These are phyloP conservation scores for Lampropteryx suffumata DNA, from an alignment of 2,888 invertebrate species.

Conservation along the genomic window DNA sequence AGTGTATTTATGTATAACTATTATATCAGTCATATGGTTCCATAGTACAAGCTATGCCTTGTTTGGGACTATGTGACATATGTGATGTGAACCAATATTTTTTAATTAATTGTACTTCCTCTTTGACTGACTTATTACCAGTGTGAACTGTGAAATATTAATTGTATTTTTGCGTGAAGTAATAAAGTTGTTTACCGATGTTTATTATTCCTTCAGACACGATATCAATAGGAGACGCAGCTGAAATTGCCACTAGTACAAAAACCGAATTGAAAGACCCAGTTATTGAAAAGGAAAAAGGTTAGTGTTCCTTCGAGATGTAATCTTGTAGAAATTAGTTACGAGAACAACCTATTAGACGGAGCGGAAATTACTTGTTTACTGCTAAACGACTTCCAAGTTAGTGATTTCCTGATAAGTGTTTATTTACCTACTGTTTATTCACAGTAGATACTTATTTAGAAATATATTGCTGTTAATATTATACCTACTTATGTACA, in stretches of 20 bases:
- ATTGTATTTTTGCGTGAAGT: conserved; percentile 15
- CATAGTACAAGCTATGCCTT: too few species aligned
- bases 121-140: conserved; percentile 4
- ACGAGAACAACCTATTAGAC: neutral
- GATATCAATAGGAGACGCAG: conserved; percentile 31
- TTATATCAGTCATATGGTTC: too few species aligned
- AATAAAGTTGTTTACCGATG: conserved; percentile 29
- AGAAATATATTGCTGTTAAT: too few species aligned
- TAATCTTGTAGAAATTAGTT: conserved; percentile 9
- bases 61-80: too few species aligned
- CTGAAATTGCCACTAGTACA: conserved; percentile 33
- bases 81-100: too few species aligned
- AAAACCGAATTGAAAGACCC: conserved; percentile 25
- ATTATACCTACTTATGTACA: too few species aligned
- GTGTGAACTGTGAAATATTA: conserved; percentile 14
- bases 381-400: conserved; percentile 1
- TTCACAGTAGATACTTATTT: too few species aligned
- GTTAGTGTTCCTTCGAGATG: conserved; percentile 25
- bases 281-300: conserved; percentile 31
- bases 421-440: too few species aligned
- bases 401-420: neutral
- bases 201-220: conserved; percentile 30
- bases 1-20: too few species aligned
- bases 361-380: conserved; percentile 18
- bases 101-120: too few species aligned